phyloP scores from a whole-genome alignment of 1,140 invertebrate species.

The Drosophila malerkotliana region DNA sequence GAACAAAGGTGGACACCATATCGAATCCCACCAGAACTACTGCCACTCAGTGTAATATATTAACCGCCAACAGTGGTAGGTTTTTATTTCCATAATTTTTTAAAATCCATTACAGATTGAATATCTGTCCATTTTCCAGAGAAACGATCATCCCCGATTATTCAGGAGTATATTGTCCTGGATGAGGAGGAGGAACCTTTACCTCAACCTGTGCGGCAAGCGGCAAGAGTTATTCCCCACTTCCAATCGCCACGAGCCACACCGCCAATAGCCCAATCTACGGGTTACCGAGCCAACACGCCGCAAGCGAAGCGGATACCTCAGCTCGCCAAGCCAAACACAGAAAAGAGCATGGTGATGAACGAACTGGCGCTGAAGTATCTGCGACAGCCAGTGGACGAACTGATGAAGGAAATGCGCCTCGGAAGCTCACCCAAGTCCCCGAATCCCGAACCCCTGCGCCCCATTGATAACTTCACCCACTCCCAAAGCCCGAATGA shows the following conservation, averaged over 20 bases:
- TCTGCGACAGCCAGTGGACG: constrained; percentile 71
- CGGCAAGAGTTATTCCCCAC: constrained; percentile 26
- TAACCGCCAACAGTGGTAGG: constrained; percentile 47
- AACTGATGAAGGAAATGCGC: constrained; percentile 67
- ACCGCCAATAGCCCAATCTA: constrained; percentile 72
- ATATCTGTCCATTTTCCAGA: not conserved
- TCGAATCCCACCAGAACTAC: constrained; percentile 38
- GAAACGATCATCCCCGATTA: constrained; percentile 48
- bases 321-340: constrained; percentile 49
- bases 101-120: not conserved
- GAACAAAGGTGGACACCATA: not conserved
- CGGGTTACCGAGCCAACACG: constrained; percentile 61
- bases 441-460: constrained; percentile 46
- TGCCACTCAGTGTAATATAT: constrained; percentile 53
- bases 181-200: constrained; percentile 50
- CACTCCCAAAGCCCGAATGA: constrained; percentile 61
- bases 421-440: constrained; percentile 25
- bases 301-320: constrained; percentile 35
- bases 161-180: constrained; percentile 63
- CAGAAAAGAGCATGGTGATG: constrained; percentile 78
- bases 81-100: not conserved
- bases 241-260: constrained; percentile 57
- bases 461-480: constrained; percentile 62
- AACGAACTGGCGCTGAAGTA: constrained; percentile 79
- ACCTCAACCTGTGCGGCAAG: constrained; percentile 5